These are phyloP conservation scores for Metallyticus violacea DNA, from an alignment of 2,888 invertebrate genomes.

Conservation along the genomic window DNA sequence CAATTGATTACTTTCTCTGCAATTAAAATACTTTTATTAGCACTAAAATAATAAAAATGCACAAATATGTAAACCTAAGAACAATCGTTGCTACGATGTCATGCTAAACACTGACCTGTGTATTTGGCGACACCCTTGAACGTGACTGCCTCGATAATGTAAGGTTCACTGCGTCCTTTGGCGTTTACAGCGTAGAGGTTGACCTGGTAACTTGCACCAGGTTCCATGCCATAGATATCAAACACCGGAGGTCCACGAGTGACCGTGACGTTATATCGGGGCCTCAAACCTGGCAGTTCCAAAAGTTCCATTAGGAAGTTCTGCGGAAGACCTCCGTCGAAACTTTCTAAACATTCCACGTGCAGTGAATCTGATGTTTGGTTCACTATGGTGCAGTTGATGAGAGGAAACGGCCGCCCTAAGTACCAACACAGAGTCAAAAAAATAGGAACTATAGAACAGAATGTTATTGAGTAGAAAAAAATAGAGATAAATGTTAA, in stretches of 20 bases:
- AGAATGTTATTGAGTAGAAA: no score
- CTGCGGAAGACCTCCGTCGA: constrained; percentile 85
- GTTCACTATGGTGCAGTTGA: constrained; percentile 86
- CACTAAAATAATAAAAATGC: no score
- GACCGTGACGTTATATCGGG: constrained; percentile 61
- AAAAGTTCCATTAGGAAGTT: constrained; percentile 79
- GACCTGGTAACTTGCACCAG: constrained; percentile 72
- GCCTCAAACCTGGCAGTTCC: constrained; percentile 65
- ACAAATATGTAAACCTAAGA: background rate
- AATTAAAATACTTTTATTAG: no score
- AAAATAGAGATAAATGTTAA: no score
- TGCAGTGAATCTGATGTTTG: constrained; percentile 77
- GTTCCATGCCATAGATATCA: constrained; percentile 65
- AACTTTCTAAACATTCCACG: constrained; percentile 84
- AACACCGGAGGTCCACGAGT: constrained; percentile 64
- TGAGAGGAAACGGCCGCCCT: constrained; percentile 85
- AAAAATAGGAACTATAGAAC: no score
- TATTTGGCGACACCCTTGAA: constrained; percentile 83
- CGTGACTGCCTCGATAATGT: constrained; percentile 78
- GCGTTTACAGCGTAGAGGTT: constrained; percentile 83
- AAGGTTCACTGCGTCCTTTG: constrained; percentile 81
- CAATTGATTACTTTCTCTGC: no score
- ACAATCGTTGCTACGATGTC: no score
- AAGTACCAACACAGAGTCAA: constrained; percentile 33
- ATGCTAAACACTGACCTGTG: constrained; percentile 62